Base-by-base conservation (phyloP, 2,113 vertebrate species). In the Barnardius zonarius region DNA sequence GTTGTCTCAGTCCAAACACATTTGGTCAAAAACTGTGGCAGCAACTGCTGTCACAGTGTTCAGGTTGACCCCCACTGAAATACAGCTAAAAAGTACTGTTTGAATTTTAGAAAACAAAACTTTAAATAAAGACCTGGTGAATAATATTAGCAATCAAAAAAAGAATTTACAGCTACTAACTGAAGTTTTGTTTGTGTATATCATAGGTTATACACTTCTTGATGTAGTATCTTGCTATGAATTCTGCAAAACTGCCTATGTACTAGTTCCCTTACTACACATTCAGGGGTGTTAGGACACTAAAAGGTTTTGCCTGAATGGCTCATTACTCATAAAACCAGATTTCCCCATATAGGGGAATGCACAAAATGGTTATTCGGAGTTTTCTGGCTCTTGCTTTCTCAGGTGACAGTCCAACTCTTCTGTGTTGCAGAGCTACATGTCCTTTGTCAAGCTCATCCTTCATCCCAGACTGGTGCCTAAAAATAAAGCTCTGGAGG, bases 1-100 rank as follows among this genome's bases (percentile, higher is more conserved):
- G 62, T 89, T 87, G 73, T 93, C 69, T 95, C 52, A 78, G 31
- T 91, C 73, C 93, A 91, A 91, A 92, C n/a, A 64, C 41, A 43
- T 76, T 94, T 66, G 52, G 62, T 94, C 82, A 82, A 86, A 76
- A 92, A 55, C 22, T 43, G 39, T 80, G 81, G 52, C 93, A 84
- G 37, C 72, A 77, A 64, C 64, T 86, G 39, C 80, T 88, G 41
- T 84, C 75, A 52, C 31, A 24, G 31, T 82, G 48, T 92, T 92
- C 73, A 70, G 66, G 8, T 48, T 84, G 73, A 86, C 44, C 41
- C 28, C 35, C 68, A 1, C 35, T 88, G 31, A 90, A 90, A 41
- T 62, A 57, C 31, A 77, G 49, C 49, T 90, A 24, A 88, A 75
- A 63, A 20, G 7, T 33, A 59, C 24, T 63, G 27, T 49, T 73